Evolutionary conservation across 1,140 invertebrate genomes (phyloP).

Genomic region (Drosophila burlai): DNA sequence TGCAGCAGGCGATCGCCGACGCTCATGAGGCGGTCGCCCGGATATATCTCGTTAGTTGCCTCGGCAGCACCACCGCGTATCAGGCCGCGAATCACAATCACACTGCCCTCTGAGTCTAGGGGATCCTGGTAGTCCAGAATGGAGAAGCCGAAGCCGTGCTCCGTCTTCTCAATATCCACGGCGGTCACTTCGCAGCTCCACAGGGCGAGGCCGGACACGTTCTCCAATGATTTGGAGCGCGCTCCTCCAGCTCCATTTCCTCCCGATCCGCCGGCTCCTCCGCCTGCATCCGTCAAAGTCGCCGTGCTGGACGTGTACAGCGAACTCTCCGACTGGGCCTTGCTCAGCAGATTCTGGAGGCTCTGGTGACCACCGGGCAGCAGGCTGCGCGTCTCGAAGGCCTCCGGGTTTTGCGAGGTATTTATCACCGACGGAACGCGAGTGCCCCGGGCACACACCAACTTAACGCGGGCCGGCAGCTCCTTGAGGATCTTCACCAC

Average conservation of each 20-base stretch:
- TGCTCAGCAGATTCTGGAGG: slow-evolving; percentile 88
- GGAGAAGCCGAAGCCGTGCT: slow-evolving; percentile 96
- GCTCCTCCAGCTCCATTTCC: slow-evolving; percentile 74
- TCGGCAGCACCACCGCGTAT: slow-evolving; percentile 97
- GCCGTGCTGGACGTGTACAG: slow-evolving; percentile 91
- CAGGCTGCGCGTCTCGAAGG: slow-evolving; percentile 91
- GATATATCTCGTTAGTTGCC: slow-evolving; percentile 94
- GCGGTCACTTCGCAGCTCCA: slow-evolving; percentile 96
- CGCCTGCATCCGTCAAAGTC: slow-evolving; percentile 87
- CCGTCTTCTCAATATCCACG: slow-evolving; percentile 94
- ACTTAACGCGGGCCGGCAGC: slow-evolving; percentile 92
- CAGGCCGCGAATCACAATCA: slow-evolving; percentile 97
- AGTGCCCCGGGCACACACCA: slow-evolving; percentile 90
- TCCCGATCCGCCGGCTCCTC: slow-evolving; percentile 30
- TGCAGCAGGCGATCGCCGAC: slow-evolving; percentile 95
- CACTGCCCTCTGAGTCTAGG: slow-evolving; percentile 93
- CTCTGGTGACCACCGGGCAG: slow-evolving; percentile 91
- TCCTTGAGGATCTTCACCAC: slow-evolving; percentile 96
- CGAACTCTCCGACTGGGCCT: slow-evolving; percentile 95
- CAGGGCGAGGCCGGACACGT: slow-evolving; percentile 95
- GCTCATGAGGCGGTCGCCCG: slow-evolving; percentile 95
- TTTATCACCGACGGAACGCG: slow-evolving; percentile 89
- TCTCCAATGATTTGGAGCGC: slow-evolving; percentile 93
- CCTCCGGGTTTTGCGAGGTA: slow-evolving; percentile 91
- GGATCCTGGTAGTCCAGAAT: slow-evolving; percentile 98